These are phyloP conservation scores for Calliscelio sp. DNA, from an alignment of 2,888 invertebrate species.

Conservation along the genomic window DNA sequence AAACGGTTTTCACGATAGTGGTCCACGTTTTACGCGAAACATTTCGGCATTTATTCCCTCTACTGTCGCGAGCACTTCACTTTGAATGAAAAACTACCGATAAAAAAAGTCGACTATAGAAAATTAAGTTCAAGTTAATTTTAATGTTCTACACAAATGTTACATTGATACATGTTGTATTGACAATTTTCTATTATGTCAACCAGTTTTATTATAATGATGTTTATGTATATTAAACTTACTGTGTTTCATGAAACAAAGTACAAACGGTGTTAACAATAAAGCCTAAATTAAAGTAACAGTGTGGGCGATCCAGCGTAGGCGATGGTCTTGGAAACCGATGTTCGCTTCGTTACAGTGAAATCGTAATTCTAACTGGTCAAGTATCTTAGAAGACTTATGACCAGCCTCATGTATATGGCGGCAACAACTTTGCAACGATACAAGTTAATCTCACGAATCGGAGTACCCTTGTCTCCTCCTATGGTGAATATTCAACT, in stretches of 20 bases:
- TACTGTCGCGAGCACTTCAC: constrained; percentile 52
- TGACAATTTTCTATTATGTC: no score
- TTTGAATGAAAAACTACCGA: constrained; percentile 38
- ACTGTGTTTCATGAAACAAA: constrained; percentile 4
- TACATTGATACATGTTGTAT: no score
- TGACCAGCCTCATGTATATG: constrained; percentile 81
- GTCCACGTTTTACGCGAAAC: constrained; percentile 67
- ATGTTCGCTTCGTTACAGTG: constrained; percentile 77
- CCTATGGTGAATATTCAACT: constrained; percentile 54
- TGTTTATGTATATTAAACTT: neutral
- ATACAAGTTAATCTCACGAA: constrained; percentile 84
- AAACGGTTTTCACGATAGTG: constrained; percentile 70
- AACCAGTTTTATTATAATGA: no score
- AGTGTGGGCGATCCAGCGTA: constrained; percentile 78
- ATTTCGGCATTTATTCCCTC: constrained; percentile 65
- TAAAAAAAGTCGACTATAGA: constrained; percentile 17
- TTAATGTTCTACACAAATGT: no score
- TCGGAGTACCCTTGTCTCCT: constrained; percentile 64
- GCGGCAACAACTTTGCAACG: constrained; percentile 79
- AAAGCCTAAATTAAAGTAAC: constrained; percentile 59
- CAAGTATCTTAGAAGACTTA: constrained; percentile 81
- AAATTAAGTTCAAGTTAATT: constrained; percentile 5
- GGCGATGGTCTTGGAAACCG: constrained; percentile 76
- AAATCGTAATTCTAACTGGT: constrained; percentile 84
- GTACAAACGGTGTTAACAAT: constrained; percentile 70